A percentile compares a stretch with the other conserved stretches of the same genome.
Evolutionary conservation across 35 echinoderm and acorn worm genomes (phyloP).

Genomic region (Lytechinus variegatus): DNA sequence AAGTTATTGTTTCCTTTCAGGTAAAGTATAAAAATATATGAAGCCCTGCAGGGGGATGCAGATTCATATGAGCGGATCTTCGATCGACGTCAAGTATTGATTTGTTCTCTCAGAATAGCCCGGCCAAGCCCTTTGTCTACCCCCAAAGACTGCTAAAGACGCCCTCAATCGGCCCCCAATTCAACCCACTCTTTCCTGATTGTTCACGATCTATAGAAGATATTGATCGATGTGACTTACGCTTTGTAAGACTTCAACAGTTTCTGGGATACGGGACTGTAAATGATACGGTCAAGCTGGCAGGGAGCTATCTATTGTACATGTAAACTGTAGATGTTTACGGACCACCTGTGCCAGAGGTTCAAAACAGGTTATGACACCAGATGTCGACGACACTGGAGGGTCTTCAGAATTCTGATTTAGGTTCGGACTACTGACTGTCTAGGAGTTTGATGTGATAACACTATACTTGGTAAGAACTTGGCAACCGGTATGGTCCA

Average conservation of each 20-base stretch:
- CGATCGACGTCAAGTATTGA: background rate
- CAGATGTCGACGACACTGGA: background rate
- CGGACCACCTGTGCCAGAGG: background rate
- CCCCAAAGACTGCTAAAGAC: background rate
- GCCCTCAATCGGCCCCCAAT: background rate
- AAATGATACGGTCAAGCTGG: conserved; percentile 1
- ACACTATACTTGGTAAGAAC: background rate
- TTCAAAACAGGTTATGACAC: background rate
- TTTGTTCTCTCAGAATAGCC: background rate
- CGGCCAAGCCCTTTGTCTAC: background rate
- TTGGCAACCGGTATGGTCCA: background rate
- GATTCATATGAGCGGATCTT: background rate
- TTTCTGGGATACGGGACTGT: background rate
- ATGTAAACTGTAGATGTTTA: background rate
- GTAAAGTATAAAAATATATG: background rate
- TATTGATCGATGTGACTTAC: background rate
- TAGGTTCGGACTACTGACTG: too few relatives aligned
- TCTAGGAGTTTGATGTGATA: too few relatives aligned
- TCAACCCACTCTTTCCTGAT: background rate
- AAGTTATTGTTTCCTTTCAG: background rate
- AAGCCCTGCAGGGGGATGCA: background rate
- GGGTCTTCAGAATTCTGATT: background rate
- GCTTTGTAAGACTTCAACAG: background rate
- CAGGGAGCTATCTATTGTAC: background rate
- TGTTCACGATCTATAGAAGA: background rate